Evolutionary conservation across 2,888 invertebrate genomes (phyloP).

Genomic region (Corbicula japonica): DNA sequence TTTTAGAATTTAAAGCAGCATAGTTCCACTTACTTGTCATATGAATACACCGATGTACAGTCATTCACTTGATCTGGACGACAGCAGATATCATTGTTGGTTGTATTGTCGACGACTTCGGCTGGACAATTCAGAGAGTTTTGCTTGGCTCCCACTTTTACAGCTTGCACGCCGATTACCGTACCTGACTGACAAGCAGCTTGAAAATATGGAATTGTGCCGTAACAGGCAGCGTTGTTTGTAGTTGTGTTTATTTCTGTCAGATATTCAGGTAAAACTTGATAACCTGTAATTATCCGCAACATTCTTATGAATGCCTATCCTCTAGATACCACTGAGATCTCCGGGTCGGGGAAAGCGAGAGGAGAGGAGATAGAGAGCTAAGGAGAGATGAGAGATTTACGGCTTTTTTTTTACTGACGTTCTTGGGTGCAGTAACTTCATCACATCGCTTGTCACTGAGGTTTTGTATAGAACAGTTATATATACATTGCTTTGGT

Average conservation of each 20-base stretch:
- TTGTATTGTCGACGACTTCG: neutral
- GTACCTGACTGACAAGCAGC: conserved; percentile 16
- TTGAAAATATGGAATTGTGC: neutral
- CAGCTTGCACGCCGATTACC: conserved; percentile 20
- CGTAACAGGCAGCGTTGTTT: conserved; percentile 13
- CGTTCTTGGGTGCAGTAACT: too few relatives aligned
- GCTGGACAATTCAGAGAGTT: neutral
- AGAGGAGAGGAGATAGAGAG: too few relatives aligned
- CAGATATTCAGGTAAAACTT: too few relatives aligned
- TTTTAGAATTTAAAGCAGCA: neutral
- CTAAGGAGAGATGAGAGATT: too few relatives aligned
- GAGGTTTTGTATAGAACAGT: too few relatives aligned
- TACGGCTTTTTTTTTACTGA: too few relatives aligned
- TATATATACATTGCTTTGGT: too few relatives aligned
- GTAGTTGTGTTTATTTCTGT: neutral
- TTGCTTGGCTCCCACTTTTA: conserved; percentile 17
- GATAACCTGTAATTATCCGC: too few relatives aligned
- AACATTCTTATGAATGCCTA: too few relatives aligned
- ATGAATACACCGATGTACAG: conserved; percentile 3
- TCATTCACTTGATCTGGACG: neutral
- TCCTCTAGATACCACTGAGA: too few relatives aligned
- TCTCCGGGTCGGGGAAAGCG: too few relatives aligned
- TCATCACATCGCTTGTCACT: too few relatives aligned
- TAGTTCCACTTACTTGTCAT: conserved; percentile 4
- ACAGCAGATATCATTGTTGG: conserved; percentile 12